Conservation (phyloP, 2,888 invertebrate genomes). For the Diogma glabrata region DNA sequence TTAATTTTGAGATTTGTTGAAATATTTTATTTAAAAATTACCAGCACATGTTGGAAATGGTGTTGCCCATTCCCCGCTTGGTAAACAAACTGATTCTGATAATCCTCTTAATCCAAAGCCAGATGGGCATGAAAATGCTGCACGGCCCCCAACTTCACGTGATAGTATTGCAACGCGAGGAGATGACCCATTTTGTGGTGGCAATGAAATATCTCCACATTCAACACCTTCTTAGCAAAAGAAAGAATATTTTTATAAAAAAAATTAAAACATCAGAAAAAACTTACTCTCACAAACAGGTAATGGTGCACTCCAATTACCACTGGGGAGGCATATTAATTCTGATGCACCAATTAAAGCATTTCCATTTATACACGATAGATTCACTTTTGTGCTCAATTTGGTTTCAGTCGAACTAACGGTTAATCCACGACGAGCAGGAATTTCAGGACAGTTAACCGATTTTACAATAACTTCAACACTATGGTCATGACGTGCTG, state of each 20-base stretch:
- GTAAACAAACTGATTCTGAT: conserved; percentile 61
- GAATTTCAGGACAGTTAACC: conserved; percentile 67
- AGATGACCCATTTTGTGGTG: conserved; percentile 43
- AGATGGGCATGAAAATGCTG: conserved; percentile 65
- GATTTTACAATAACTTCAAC: conserved; percentile 70
- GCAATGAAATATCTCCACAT: conserved; percentile 59
- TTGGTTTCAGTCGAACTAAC: conserved; percentile 59
- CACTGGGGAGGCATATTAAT: conserved; percentile 66
- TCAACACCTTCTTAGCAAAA: conserved; percentile 48
- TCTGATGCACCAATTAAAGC: conserved; percentile 65
- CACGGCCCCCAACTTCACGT: conserved; percentile 67
- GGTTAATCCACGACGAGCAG: conserved; percentile 59
- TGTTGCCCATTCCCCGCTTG: conserved; percentile 67
- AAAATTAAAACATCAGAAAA: conserved; percentile 6
- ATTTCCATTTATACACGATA: conserved; percentile 71
- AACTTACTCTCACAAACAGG: conserved; percentile 66
- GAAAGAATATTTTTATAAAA: conserved; percentile 1
- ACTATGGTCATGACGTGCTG: conserved; percentile 67
- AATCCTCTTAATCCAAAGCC: conserved; percentile 67
- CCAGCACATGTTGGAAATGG: conserved; percentile 67
- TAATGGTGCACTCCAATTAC: conserved; percentile 73
- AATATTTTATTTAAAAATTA: conserved; percentile 29
- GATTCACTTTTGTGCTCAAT: conserved; percentile 59
- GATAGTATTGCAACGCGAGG: conserved; percentile 63
- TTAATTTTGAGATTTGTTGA: conserved; percentile 4